Base-by-base conservation (phyloP, 2,888 invertebrate species). In the Agriopis marginaria region DNA sequence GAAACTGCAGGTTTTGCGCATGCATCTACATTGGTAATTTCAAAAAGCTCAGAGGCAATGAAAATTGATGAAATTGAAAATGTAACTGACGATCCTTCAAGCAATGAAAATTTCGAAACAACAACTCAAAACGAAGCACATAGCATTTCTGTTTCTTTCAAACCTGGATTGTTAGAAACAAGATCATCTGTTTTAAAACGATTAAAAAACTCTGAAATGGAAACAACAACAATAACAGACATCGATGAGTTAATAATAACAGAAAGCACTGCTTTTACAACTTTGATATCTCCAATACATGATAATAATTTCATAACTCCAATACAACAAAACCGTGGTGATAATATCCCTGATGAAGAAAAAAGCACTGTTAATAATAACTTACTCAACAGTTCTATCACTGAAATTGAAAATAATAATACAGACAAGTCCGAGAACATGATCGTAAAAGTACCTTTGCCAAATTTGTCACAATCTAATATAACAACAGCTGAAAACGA, bases 21-120 rank as follows among this genome's bases (percentile, higher is more conserved):
- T 63, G 77, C 83, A 32, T 88, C 89, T 56, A 86, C 86, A 8
- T 32, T 84, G 10, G 86, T 87, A 82, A 73, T 83, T 2, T 70
- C 82, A 23, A 75, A 76, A 66, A 86, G 80, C 58, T 74, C 75
- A 8, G 85, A 87, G 66, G 75, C 71, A 32, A 53, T 66, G 4
- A 55, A 68, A n/a, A 68, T 17, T 45, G 68, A 51, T 60, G 77
- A 80, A 4, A 71, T 75, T 50, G 86, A 87, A 71, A 73, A 77
- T 63, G 71, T 74, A 2, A 89, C 85, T 54, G 70, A 45, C 40
- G 85, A 86, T 71, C 78, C 85, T 45, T 66, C 50, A 6, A 77
- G 60, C 59, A 76, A 75, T 32, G 75, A 79, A 56, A 66, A 62
- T 7, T 67, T 59, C 51, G 63, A 68, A 62, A 66, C 64, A 10